phyloP scores from a whole-genome alignment of 2,113 vertebrate species.

The Engystomops pustulosus region DNA sequence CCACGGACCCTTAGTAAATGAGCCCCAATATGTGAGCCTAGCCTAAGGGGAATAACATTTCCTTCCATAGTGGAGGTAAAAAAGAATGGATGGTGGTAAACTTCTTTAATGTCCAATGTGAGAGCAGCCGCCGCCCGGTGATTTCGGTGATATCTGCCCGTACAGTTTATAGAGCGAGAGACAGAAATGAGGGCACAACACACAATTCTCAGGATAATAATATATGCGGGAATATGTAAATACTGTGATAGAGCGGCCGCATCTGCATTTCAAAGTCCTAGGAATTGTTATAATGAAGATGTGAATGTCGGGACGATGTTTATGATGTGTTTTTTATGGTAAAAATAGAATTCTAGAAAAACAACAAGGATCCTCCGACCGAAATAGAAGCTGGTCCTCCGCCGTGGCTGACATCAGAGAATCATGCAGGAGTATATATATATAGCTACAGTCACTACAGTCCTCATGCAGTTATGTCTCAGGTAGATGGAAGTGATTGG shows the following conservation, averaged over 20 bases:
- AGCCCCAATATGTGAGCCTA: too few relatives aligned
- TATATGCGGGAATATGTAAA: not conserved
- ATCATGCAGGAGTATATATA: not conserved
- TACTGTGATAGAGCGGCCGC: not conserved
- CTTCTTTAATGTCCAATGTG: too few relatives aligned
- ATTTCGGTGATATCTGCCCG: too few relatives aligned
- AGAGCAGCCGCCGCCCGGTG: too few relatives aligned
- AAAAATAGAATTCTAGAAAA: not conserved
- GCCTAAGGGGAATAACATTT: too few relatives aligned
- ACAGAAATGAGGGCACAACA: not conserved
- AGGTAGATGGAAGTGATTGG: too few relatives aligned
- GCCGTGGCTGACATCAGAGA: not conserved
- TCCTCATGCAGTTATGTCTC: too few relatives aligned
- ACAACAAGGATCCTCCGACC: not conserved
- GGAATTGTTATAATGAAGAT: not conserved
- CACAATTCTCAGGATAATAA: not conserved
- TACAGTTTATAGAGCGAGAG: not conserved
- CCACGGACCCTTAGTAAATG: too few relatives aligned
- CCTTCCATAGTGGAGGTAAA: too few relatives aligned
- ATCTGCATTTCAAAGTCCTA: constrained; percentile 15
- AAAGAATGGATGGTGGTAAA: too few relatives aligned
- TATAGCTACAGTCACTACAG: too few relatives aligned
- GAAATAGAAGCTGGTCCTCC: not conserved
- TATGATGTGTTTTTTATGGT: not conserved
- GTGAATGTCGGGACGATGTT: not conserved